Evolutionary conservation across 1,140 invertebrate species (phyloP), one percentile per base, ranked within the genome.

Genomic region (Drosophila jambulina): DNA sequence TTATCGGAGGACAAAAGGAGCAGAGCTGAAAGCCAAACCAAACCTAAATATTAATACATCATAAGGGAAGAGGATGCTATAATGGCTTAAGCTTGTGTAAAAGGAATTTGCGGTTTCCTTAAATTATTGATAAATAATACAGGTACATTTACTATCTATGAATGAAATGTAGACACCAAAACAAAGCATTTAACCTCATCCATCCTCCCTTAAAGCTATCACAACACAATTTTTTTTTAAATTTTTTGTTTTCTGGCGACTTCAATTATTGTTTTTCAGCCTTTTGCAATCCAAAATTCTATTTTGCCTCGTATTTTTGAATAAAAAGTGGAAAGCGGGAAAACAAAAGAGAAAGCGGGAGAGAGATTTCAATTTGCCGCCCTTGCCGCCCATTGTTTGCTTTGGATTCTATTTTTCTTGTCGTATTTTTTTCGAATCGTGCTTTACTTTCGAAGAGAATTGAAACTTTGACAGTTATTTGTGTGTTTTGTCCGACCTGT

Each of bases 401-500:
- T 69, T 43, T 69, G 46, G 61, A 53, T 67, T 51, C 61, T 25
- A 12, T 34, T 43, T 38, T 38, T 38, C 38, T 13, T 21, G 3
- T 4, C 8, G 21, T 29, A n/a, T 38, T 40, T 48, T 32, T 56
- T 65, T 46, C 10, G n/a, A 43, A 10, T 13, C 36, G 36, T 8
- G 61, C 65, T 71, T 71, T 38, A 56, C 64, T 72, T 72, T 71
- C 12, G n/a, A 38, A 49, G 53, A 59, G 69, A 49, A 72, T 60
- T 72, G 53, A 59, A 74, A 51, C 70, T 72, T 74, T 74, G 68
- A 72, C 70, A 74, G 70, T 74, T 74, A 72, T 72, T 72, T 72
- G 70, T 72, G 70, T 72, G 54, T 71, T 72, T 71, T 59, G 65
- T 72, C 53, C 67, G 51, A 29, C 43, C 69, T 23, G 29, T 49